These are phyloP conservation scores for Grus americana DNA, from an alignment of 2,113 vertebrate genomes.

Conservation along the genomic window DNA sequence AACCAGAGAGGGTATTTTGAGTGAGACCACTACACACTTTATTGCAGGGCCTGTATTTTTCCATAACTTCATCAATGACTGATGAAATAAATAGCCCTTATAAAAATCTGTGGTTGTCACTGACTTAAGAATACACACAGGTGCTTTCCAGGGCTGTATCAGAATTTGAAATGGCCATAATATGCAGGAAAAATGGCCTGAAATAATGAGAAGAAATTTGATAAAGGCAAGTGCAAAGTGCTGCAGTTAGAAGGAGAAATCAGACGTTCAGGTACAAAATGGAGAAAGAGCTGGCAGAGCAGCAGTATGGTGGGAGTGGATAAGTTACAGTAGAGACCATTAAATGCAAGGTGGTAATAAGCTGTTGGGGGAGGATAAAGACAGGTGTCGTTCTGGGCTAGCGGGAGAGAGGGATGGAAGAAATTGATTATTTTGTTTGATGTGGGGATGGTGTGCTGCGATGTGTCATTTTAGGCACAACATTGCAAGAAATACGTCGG, in stretches of 20 bases:
- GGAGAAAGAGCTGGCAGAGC: conserved; percentile 17
- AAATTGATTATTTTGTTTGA: neutral
- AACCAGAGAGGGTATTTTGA: neutral
- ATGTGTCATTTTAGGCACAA: neutral
- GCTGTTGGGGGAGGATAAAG: conserved; percentile 13
- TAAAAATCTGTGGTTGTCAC: neutral
- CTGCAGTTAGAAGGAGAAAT: conserved; percentile 13
- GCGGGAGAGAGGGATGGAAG: neutral
- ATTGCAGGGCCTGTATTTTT: neutral
- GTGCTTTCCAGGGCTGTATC: neutral
- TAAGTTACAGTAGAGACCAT: conserved; percentile 12
- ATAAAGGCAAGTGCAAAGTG: neutral
- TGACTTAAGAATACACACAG: neutral
- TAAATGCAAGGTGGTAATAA: conserved; percentile 9
- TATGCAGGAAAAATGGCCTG: neutral
- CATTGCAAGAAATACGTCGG: neutral
- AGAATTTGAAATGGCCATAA: neutral
- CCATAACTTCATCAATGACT: neutral
- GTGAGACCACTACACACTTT: neutral
- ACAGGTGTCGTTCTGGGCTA: neutral
- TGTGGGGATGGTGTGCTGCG: neutral
- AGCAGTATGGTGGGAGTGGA: neutral
- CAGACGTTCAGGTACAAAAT: neutral
- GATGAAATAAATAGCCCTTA: neutral
- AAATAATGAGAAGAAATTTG: conserved; percentile 1